Conservation (phyloP, 2,888 invertebrate species). For the Petrolisthes cinctipes region DNA sequence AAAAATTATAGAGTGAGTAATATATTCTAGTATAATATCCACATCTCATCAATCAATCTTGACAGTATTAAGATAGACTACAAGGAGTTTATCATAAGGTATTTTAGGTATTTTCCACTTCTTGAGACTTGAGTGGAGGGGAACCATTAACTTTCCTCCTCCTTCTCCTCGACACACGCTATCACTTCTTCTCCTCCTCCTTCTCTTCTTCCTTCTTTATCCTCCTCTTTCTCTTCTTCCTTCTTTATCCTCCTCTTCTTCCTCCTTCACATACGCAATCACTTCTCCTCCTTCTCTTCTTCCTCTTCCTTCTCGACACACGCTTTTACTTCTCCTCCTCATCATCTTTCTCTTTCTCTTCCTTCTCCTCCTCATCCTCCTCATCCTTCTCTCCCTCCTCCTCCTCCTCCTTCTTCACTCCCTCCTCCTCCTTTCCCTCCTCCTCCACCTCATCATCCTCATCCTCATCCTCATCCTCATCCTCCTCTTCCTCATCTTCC, state of each 20-base stretch:
- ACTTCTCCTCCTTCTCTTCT: neutral
- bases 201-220: neutral
- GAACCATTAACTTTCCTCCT: too few relatives aligned
- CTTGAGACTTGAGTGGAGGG: too few relatives aligned
- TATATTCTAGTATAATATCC: too few relatives aligned
- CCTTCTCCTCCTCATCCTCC: neutral
- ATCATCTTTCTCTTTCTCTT: neutral
- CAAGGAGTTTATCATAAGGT: too few relatives aligned
- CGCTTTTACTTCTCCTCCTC: neutral
- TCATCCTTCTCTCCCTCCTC: neutral
- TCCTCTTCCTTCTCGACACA: neutral
- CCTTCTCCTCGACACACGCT: too few relatives aligned
- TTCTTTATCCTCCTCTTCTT: neutral
- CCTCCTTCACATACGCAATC: neutral
- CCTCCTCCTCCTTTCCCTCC: neutral
- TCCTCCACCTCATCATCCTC: neutral
- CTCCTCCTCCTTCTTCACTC: neutral
- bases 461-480: neutral
- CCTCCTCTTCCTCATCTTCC: neutral
- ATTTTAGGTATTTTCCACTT: too few relatives aligned
- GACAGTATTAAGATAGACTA: too few relatives aligned
- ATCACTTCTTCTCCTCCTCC: neutral
- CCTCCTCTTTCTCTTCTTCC: neutral
- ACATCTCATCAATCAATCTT: too few relatives aligned
- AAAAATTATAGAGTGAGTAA: too few relatives aligned